Conservation (phyloP, 2,113 vertebrate species). For the Gasterosteus nipponicus region DNA sequence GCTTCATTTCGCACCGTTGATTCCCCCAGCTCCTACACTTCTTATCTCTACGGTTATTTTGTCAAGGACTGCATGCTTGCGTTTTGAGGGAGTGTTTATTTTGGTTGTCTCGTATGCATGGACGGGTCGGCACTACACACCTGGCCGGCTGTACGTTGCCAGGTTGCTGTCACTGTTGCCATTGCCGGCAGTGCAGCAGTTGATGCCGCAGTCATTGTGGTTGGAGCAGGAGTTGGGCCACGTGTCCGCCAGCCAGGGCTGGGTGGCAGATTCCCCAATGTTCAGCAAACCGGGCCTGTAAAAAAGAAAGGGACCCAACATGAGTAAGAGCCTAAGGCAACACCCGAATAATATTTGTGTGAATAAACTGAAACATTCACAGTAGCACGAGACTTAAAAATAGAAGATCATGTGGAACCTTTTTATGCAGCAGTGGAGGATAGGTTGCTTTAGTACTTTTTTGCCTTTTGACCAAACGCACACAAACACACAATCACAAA, state of each 20-base stretch:
- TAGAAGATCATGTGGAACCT: constrained; percentile 63
- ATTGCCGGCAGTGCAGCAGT: constrained; percentile 93
- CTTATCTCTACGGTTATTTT: constrained; percentile 63
- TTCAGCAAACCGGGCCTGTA: constrained; percentile 95
- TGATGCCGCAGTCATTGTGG: constrained; percentile 98
- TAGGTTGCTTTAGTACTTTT: constrained; percentile 60
- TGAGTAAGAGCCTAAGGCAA: constrained; percentile 59
- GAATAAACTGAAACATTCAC: constrained; percentile 55
- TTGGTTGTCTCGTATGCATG: constrained; percentile 11
- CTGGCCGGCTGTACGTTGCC: constrained; percentile 96
- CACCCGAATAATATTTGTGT: constrained; percentile 49
- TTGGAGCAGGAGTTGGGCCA: constrained; percentile 97
- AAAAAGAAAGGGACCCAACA: constrained; percentile 28
- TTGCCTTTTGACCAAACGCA: constrained; percentile 49
- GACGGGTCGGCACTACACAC: constrained; percentile 75
- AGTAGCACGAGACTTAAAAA: constrained; percentile 64
- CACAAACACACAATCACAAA: constrained; percentile 1
- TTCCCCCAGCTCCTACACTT: constrained; percentile 49
- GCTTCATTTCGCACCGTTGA: constrained; percentile 54
- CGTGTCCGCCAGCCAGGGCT: constrained; percentile 97
- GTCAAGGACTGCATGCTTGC: constrained; percentile 33
- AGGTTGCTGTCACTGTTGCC: constrained; percentile 98
- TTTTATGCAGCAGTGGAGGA: constrained; percentile 61
- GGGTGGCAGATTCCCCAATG: constrained; percentile 91
- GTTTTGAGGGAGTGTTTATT: constrained; percentile 44